phyloP scores from a whole-genome alignment of 2,888 invertebrate genomes.

The Protophormia terraenovae region DNA sequence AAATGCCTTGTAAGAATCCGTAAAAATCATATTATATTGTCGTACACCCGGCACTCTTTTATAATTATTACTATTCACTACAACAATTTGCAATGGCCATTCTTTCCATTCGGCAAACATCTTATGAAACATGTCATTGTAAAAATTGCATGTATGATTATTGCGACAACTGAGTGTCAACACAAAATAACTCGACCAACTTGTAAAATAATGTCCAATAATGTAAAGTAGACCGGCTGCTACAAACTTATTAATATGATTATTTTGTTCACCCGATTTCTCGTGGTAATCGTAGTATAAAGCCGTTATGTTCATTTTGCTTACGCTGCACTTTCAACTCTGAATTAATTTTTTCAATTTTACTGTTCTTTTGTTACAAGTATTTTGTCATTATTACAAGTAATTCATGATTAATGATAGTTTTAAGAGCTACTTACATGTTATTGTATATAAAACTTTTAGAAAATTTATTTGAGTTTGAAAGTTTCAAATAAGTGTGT shows the following conservation, averaged over 20 bases:
- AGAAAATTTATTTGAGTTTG: conserved; percentile 29
- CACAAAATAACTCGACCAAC: conserved; percentile 72
- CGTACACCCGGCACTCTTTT: conserved; percentile 21
- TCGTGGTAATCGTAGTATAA: conserved; percentile 69
- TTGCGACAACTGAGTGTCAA: conserved; percentile 72
- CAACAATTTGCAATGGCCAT: conserved; percentile 71
- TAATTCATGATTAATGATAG: conserved; percentile 23
- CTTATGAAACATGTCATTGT: conserved; percentile 72
- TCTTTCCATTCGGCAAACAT: conserved; percentile 72
- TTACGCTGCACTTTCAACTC: neutral
- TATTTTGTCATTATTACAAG: neutral
- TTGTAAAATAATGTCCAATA: conserved; percentile 71
- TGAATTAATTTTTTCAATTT: neutral
- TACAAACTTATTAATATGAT: conserved; percentile 71
- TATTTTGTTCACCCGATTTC: conserved; percentile 70
- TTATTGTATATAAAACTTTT: neutral
- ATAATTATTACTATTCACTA: conserved; percentile 49
- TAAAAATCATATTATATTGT: conserved; percentile 59
- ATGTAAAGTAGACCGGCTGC: conserved; percentile 72
- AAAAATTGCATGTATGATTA: conserved; percentile 72
- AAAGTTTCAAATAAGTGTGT: neutral
- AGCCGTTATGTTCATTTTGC: conserved; percentile 72
- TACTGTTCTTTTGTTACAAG: neutral
- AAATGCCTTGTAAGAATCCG: conserved; percentile 67
- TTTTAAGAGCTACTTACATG: no score